Evolutionary conservation across 1,140 invertebrate species (phyloP).

Genomic region (Orius insidiosus): DNA sequence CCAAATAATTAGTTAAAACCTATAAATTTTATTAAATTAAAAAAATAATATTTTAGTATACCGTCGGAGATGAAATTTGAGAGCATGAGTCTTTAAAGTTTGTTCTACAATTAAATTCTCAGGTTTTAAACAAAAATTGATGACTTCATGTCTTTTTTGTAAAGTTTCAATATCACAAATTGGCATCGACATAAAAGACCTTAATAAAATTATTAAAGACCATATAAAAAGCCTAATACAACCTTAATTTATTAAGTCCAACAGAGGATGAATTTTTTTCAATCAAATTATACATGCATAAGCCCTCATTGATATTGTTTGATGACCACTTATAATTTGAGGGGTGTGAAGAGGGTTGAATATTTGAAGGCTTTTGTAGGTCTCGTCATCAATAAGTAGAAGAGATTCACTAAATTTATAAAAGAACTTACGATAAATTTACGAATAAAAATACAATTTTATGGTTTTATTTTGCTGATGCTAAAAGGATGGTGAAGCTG

Average conservation of each 20-base stretch:
- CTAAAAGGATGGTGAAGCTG: too few relatives aligned
- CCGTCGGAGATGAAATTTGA: conserved; percentile 35
- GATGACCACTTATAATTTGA: conserved; percentile 48
- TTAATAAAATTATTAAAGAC: too few relatives aligned
- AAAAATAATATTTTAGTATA: too few relatives aligned
- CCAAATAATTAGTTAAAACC: conserved; percentile 11
- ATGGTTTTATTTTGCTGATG: not conserved
- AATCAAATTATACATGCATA: conserved; percentile 54
- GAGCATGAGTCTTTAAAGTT: conserved; percentile 37
- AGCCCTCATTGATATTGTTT: conserved; percentile 41
- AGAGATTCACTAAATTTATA: conserved; percentile 27
- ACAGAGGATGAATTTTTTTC: conserved; percentile 49
- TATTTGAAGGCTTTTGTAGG: conserved; percentile 55
- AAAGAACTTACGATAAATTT: not conserved
- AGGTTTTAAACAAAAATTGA: conserved; percentile 38
- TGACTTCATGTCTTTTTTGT: conserved; percentile 37
- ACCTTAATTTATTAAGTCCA: conserved; percentile 28
- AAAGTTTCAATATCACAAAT: conserved; percentile 34
- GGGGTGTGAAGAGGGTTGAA: conserved; percentile 54
- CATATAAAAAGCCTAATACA: conserved; percentile 16
- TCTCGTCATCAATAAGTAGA: conserved; percentile 41
- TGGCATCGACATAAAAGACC: conserved; percentile 36
- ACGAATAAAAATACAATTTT: not conserved
- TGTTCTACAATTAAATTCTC: conserved; percentile 36
- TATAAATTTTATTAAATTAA: too few relatives aligned